Percentiles rank a stretch among this genome's conserved stretches.
phyloP scores from a whole-genome alignment of 2,113 vertebrate genomes.

The Petroica traversi region DNA sequence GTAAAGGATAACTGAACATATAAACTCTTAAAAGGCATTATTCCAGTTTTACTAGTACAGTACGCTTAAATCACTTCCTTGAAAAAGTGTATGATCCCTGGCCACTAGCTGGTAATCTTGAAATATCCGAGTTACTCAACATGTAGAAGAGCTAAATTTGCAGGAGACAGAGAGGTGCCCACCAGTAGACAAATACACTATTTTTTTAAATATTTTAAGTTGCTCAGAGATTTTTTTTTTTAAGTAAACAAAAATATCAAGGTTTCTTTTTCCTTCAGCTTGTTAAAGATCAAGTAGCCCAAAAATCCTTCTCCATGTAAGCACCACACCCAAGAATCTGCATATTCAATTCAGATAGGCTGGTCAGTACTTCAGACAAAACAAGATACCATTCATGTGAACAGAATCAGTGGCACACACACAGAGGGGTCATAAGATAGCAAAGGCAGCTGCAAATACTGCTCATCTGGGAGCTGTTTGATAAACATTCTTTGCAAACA shows the following conservation, averaged over 20 bases:
- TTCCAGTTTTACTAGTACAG: neutral
- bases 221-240: neutral
- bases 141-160: neutral
- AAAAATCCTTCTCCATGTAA: neutral
- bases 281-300: neutral
- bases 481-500: slow-evolving; percentile 19
- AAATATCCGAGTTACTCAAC: slow-evolving; percentile 11
- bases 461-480: neutral
- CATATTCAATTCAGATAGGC: neutral
- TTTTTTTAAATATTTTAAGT: neutral
- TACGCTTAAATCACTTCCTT: neutral
- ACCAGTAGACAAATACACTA: neutral
- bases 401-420: neutral
- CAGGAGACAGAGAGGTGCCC: neutral
- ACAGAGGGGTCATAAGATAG: neutral
- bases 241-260: neutral
- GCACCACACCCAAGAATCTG: neutral
- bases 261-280: neutral
- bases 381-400: neutral
- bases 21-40: neutral
- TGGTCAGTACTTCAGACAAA: neutral
- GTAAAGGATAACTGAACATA: neutral
- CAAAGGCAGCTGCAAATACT: neutral
- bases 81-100: neutral
- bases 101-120: neutral